Percentiles rank a stretch among this genome's conserved stretches.
These are phyloP conservation scores for Hemibagrus guttatus DNA, from an alignment of 2,797 vertebrate species.

Conservation along the genomic window DNA sequence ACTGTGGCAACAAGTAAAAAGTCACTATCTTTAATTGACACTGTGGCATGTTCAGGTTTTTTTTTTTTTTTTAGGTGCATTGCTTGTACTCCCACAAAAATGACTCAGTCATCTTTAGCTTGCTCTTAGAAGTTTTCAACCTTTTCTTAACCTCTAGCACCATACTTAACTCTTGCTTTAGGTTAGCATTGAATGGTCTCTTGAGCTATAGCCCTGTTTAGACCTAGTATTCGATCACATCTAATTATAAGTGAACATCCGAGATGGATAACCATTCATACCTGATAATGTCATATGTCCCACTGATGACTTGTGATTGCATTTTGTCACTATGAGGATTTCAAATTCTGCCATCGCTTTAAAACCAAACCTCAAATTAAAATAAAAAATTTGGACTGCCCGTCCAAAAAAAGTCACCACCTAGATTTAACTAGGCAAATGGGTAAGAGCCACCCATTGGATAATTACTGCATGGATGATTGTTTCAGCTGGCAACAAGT, in stretches of 20 bases:
- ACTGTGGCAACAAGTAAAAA: conserved; percentile 77
- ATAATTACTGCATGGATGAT: too few species aligned
- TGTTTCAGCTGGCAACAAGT: too few species aligned
- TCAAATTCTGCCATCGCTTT: not conserved
- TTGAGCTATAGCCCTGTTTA: not conserved
- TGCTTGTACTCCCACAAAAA: conserved; percentile 57
- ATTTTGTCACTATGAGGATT: not conserved
- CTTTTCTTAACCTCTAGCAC: not conserved
- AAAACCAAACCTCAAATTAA: not conserved
- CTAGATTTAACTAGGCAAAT: too few species aligned
- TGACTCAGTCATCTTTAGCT: conserved; percentile 68
- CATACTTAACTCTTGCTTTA: conserved; percentile 2
- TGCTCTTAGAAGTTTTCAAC: conserved; percentile 20
- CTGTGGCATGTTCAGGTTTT: conserved; percentile 71
- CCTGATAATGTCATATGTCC: not conserved
- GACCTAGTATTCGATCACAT: not conserved
- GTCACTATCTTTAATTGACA: conserved; percentile 77
- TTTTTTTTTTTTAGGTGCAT: conserved; percentile 73
- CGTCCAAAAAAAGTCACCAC: too few species aligned
- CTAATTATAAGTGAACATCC: not conserved
- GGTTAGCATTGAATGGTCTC: not conserved
- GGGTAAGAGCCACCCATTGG: too few species aligned
- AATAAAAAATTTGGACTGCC: not conserved
- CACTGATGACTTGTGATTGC: not conserved
- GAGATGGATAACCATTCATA: not conserved